phyloP scores from a whole-genome alignment of 2,888 invertebrate species.

The Keiferia lycopersicella region DNA sequence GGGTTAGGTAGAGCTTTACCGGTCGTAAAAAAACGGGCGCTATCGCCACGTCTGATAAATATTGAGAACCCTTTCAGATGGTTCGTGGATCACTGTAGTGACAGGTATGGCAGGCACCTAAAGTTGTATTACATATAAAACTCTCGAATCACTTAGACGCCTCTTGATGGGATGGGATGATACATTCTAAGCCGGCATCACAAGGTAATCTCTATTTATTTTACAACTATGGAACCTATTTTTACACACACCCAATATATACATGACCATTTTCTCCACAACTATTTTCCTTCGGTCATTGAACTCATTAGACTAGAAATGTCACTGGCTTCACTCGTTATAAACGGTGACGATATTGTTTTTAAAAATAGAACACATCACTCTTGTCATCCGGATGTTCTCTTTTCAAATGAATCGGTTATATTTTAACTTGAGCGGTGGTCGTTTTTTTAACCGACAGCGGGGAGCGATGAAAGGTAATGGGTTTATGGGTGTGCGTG shows the following conservation, averaged over 20 bases:
- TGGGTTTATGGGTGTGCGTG: slow-evolving; percentile 1
- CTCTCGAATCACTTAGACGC: no score
- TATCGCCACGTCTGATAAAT: no score
- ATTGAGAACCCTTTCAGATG: no score
- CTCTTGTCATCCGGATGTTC: background rate
- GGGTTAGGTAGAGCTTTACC: no score
- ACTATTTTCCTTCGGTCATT: slow-evolving; percentile 39
- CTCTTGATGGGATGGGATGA: no score
- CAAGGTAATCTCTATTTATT: no score
- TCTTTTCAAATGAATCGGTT: slow-evolving; percentile 21
- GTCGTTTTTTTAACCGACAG: slow-evolving; percentile 21
- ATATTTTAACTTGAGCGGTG: slow-evolving; percentile 33
- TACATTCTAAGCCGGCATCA: no score
- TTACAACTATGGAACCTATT: background rate
- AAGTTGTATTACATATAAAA: no score
- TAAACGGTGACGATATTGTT: slow-evolving; percentile 14
- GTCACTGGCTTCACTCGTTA: slow-evolving; percentile 41
- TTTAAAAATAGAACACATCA: slow-evolving; percentile 8
- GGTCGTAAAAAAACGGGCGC: no score
- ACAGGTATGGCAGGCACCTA: no score
- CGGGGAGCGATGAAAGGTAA: slow-evolving; percentile 1
- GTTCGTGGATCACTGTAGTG: no score
- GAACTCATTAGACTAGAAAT: slow-evolving; percentile 45
- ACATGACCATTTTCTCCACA: background rate
- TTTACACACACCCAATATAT: background rate